Conservation (phyloP, 2,797 vertebrate species). For the Rhynchotus rufescens region DNA sequence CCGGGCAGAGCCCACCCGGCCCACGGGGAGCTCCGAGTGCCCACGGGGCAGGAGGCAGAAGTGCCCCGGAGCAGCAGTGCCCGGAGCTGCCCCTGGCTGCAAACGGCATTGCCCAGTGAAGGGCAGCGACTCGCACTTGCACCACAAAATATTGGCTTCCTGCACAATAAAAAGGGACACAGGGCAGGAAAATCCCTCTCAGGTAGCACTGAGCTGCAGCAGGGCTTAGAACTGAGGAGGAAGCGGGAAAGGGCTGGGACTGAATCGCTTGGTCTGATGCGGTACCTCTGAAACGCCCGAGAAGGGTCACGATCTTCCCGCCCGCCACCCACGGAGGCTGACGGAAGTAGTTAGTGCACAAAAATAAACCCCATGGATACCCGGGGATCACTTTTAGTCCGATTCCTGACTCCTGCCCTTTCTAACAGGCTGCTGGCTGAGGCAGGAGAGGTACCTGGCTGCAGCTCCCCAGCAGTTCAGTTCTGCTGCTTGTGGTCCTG, state of each 20-base stretch:
- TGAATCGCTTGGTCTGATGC: background rate
- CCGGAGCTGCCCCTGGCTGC: background rate
- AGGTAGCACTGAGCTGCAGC: background rate
- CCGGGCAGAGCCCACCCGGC: slow-evolving; percentile 32
- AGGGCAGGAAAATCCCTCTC: background rate
- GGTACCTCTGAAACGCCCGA: background rate
- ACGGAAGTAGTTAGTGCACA: background rate
- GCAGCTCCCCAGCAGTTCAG: background rate
- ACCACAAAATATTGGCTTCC: background rate
- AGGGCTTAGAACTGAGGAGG: background rate
- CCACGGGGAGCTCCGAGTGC: slow-evolving; percentile 26
- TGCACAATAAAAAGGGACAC: background rate
- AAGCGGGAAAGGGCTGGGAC: background rate
- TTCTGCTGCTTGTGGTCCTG: background rate
- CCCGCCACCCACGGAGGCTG: background rate
- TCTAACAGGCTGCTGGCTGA: background rate
- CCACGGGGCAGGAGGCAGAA: background rate
- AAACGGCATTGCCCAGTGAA: slow-evolving; percentile 22
- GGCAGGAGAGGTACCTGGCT: background rate
- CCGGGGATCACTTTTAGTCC: background rate
- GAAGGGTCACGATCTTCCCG: background rate
- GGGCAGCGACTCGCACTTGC: background rate
- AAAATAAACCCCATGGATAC: background rate
- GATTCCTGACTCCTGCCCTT: background rate
- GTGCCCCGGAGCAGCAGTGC: background rate